Conservation (phyloP, 2,797 vertebrate species). For the Chaenodraco wilsoni region DNA sequence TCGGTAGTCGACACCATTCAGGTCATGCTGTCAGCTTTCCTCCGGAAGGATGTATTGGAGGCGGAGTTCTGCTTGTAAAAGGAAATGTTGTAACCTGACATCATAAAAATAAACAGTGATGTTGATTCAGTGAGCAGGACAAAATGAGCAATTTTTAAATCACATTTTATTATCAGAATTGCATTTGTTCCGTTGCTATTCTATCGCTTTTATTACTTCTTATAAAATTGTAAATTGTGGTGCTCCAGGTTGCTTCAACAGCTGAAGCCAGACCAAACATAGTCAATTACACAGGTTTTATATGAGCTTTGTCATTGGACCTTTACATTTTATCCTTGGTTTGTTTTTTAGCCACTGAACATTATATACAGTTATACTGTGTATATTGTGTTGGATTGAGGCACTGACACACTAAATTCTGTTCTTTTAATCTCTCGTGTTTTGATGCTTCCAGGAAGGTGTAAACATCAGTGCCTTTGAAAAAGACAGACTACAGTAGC, state of each 20-base stretch:
- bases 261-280: constrained; percentile 10
- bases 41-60: constrained; percentile 25
- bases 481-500: background rate
- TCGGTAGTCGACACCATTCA: constrained; percentile 8
- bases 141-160: constrained; percentile 27
- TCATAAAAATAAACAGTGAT: constrained; percentile 1
- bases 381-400: background rate
- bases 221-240: constrained; percentile 24
- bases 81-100: constrained; percentile 1
- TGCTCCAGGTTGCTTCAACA: constrained; percentile 11
- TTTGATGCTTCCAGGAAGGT: constrained; percentile 24
- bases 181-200: constrained; percentile 20
- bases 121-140: constrained; percentile 11
- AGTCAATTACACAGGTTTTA: background rate
- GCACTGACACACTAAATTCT: background rate
- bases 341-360: no score
- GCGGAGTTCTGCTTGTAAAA: constrained; percentile 23
- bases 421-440: constrained; percentile 16
- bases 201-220: background rate
- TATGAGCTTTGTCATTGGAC: background rate
- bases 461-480: background rate
- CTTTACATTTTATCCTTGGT: background rate
- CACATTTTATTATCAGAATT: constrained; percentile 8
- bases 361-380: background rate
- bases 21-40: constrained; percentile 28